Base-by-base conservation (phyloP, 1,140 invertebrate species). In the Pseudomyrmex pallidus region DNA sequence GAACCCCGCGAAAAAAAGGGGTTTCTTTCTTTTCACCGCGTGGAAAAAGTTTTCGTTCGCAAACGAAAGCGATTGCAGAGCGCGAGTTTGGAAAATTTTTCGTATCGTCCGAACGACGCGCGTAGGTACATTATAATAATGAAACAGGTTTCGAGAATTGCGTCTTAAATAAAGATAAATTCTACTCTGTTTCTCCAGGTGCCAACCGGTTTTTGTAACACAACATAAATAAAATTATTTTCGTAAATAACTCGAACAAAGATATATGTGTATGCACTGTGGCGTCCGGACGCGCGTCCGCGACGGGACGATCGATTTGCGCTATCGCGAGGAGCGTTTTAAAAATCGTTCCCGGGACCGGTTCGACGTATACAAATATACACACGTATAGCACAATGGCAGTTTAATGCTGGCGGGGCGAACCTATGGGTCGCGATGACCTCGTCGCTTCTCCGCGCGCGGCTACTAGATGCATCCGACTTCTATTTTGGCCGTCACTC, bases 401-500 rank as follows among this genome's bases (percentile, higher is more conserved):
- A 80, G 66, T 80, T 80, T 80, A 80, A 80, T 78, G 76, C 15
- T 78, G 35, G 66, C 20, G 54, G 44, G 54, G 22, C 44, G 22
- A 85, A 56, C 70, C 87, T 73, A 86, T 76, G 85, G 77, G 76
- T 82, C 83, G 74, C 80, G 78, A 76, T 84, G 83, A 73, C 87
- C 87, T 88, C 85, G 87, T 68, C 64, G 63, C 50, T 80, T 64
- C 22, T 48, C 13, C 73, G 70, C 25, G 35, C 5, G 35, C 35
- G 35, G 35, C 35, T 35, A 35, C 5, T 5, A 7, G 25, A 46
- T 80, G 87, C 83, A 85, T 85, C 62, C 63, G 76, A 85, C 62
- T 74, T 88, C 54, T 85, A 82, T 88, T 77, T 44, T 56, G 70
- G 52, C 48, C 59, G 72, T 63, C 70, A 52, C 48, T 68, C 62